A percentile compares a stretch with the other conserved stretches of the same genome.
Conservation (phyloP, 2,888 invertebrate genomes). For the Euphydryas editha region DNA sequence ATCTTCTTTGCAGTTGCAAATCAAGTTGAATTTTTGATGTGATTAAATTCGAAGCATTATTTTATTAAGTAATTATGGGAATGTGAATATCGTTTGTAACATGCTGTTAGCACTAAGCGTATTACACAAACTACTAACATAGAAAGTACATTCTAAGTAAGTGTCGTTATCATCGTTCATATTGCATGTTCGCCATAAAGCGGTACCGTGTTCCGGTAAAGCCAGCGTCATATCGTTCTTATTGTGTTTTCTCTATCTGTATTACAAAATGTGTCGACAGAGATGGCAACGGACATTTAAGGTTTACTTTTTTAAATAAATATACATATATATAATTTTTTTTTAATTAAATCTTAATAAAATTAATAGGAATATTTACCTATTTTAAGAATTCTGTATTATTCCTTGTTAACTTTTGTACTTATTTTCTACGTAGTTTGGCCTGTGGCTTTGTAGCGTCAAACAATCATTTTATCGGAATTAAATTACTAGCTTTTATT, state of each 20-base stretch:
- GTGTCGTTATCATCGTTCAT: constrained; percentile 41
- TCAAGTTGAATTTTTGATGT: too few relatives aligned
- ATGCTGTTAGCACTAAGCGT: constrained; percentile 13
- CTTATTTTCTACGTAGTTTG: too few relatives aligned
- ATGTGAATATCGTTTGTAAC: neutral
- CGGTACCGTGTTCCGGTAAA: constrained; percentile 57
- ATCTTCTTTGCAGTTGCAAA: too few relatives aligned
- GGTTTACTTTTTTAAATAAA: neutral
- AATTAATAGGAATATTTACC: neutral
- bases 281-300: neutral
- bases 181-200: constrained; percentile 49
- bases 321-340: too few relatives aligned
- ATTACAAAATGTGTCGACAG: neutral
- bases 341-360: too few relatives aligned
- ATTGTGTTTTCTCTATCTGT: constrained; percentile 41
- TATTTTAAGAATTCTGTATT: too few relatives aligned
- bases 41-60: too few relatives aligned
- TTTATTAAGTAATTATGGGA: too few relatives aligned
- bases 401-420: too few relatives aligned
- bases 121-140: constrained; percentile 25
- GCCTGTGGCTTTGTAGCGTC: neutral
- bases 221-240: constrained; percentile 56
- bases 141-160: constrained; percentile 40
- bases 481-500: neutral
- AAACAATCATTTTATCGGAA: neutral